Evolutionary conservation across 2,797 vertebrate genomes (phyloP), one percentile per base, ranked within the genome.

Genomic region (Streptopelia turtur): DNA sequence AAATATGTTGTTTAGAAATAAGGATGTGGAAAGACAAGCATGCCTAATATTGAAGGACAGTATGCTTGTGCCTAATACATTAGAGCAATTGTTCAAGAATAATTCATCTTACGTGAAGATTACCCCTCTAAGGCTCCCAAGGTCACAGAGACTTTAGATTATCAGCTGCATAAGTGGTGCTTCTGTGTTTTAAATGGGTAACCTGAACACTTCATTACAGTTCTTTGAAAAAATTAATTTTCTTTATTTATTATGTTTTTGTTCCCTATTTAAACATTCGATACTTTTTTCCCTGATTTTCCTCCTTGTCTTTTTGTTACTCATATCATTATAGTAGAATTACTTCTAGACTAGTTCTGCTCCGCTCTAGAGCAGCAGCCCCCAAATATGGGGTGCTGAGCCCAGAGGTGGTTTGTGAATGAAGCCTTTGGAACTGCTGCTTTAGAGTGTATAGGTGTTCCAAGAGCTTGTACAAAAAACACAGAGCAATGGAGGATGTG

Each of bases 1-100:
- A 96, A 95, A 95, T 93, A 95, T 7, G 4, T 96, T 90, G 81
- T 93, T 92, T 85, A 83, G 65, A 95, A 95, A 91, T 88, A 82
- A 91, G 94, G 91, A 89, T 96, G 87, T 95, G 92, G 92, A 96
- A 96, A 95, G 94, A 96, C 94, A 97, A 93, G 85, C 95, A 97
- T 96, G 92, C 83, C 93, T 96, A 97, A 97, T 96, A 96, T 78
- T 96, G 96, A 97, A 97, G 93, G 95, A 95, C 94, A 95, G 92
- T 96, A 79, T 92, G 64, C 90, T 94, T 94, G 92, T 95, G 89
- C 76, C 93, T 96, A 96, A 95, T 95, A 94, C 94, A 93, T 97
- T 97, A 95, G 83, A 95, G 84, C 95, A 97, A 93, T 96, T 97
- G 96, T 96, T 97, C 92, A 95, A 90, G 95, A 97, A 96, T 97